Evolutionary conservation across 2,113 vertebrate species (phyloP), one percentile per base, ranked within the genome.

Genomic region (Ophthalmolycus amberensis): DNA sequence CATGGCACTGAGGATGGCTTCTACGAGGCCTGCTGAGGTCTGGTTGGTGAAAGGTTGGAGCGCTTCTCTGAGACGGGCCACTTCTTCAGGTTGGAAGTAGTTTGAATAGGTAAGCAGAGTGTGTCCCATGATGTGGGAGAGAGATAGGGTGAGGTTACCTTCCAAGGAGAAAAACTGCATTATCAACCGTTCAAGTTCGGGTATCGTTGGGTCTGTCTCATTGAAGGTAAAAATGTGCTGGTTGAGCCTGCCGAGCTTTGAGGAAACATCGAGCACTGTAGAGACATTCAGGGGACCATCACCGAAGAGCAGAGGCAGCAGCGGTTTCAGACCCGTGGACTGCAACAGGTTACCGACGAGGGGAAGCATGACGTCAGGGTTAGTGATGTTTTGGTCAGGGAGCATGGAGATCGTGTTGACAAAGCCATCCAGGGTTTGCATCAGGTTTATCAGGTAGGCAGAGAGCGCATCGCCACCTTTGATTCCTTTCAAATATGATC

Each of bases 61-160:
- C 52, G 71, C 68, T 68, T 93, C 48, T 50, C 37, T 87, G n/a
- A 94, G 8, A 37, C 9, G 73, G 8, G 80, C 77, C 62, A 90
- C 77, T 29, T 86, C 56, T 0, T 90, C 82, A 42, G 86, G 78
- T 20, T 76, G n/a, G 32, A 95, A 75, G 70, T 89, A 90, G 14
- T 37, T 3, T n/a, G 86, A 84, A 62, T 93, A 94, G 1, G 65
- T 89, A 9, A 95, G 86, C 50, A 94, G 70, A 40, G 38, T 46
- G 11, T 92, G 50, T 40, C 80, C 89, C 77, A 95, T 90, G 37
- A 91, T 89, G 74, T 92, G 63, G 6, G 91, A 75, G 58, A 95
- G 48, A 32, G 88, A 75, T 34, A 93, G 3, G 25, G 88, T 93
- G 34, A 94, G 85, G 54, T 90, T 92, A 6, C 82, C 72, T 20